Conservation (phyloP, 2,113 vertebrate species). For the Pithys albifrons region DNA sequence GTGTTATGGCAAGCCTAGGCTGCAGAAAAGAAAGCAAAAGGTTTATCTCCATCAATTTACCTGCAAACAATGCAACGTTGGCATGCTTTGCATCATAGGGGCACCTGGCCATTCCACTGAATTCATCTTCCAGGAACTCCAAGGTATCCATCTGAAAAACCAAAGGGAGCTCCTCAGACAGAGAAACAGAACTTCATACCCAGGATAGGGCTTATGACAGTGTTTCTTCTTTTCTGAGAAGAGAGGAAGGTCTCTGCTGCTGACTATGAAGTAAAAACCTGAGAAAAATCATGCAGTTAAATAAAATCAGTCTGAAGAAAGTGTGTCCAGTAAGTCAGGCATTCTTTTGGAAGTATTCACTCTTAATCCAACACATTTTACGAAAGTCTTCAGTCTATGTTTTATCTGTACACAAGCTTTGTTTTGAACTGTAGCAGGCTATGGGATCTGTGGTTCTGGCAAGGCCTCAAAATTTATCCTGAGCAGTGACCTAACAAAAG, state of each 20-base stretch:
- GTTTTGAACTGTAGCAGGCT: slow-evolving; percentile 41
- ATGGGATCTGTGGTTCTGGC: slow-evolving; percentile 70
- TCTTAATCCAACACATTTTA: neutral
- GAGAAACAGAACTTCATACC: neutral
- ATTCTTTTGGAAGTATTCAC: neutral
- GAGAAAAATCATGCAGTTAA: neutral
- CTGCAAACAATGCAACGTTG: slow-evolving; percentile 94
- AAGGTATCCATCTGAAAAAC: slow-evolving; percentile 87
- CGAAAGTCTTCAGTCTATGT: slow-evolving; percentile 25
- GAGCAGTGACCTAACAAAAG: slow-evolving; percentile 27
- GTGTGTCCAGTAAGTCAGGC: neutral
- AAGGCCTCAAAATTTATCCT: slow-evolving; percentile 66
- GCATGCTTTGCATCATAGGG: slow-evolving; percentile 98
- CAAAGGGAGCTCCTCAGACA: slow-evolving; percentile 21
- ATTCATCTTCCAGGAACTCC: slow-evolving; percentile 92
- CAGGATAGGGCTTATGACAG: neutral
- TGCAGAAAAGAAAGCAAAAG: neutral
- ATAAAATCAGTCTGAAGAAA: neutral
- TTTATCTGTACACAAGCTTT: slow-evolving; percentile 42
- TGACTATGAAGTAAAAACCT: neutral
- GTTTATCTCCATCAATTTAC: slow-evolving; percentile 69
- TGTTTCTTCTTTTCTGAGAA: neutral
- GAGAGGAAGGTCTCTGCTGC: neutral
- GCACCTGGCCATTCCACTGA: slow-evolving; percentile 98
- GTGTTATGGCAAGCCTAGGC: neutral